Conservation (phyloP, 2,113 vertebrate species). For the Cinclus cinclus region DNA sequence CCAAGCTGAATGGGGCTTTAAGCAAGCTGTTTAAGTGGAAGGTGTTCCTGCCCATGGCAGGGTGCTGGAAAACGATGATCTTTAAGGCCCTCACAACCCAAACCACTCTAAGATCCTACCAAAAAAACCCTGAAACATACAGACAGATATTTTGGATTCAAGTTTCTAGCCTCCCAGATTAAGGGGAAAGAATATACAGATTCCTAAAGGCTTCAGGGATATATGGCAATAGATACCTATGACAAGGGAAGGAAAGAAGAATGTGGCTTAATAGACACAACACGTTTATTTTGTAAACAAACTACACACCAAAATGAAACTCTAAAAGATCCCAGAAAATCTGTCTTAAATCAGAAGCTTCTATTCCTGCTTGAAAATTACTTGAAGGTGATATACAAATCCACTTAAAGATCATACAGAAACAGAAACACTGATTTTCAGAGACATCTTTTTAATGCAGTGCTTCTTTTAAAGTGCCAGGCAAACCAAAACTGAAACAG, state of each 20-base stretch:
- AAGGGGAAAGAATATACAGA: background rate
- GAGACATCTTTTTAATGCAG: background rate
- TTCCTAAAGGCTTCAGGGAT: background rate
- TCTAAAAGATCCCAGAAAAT: background rate
- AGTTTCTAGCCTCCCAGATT: background rate
- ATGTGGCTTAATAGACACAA: background rate
- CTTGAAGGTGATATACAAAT: background rate
- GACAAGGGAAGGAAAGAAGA: background rate
- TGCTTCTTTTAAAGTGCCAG: background rate
- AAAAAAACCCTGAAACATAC: background rate
- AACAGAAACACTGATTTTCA: background rate
- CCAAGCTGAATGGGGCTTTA: background rate
- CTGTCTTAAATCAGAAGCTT: background rate
- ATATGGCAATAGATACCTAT: background rate
- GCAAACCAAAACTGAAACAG: background rate
- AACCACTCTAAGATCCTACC: background rate
- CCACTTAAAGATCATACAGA: background rate
- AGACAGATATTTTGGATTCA: background rate
- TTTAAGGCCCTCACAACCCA: background rate
- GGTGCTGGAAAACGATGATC: background rate
- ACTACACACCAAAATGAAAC: background rate
- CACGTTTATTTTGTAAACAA: background rate
- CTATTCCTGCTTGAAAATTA: background rate
- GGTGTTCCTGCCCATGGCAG: background rate
- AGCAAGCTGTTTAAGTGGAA: background rate